Evolutionary conservation across 2,113 vertebrate species (phyloP).

Genomic region (Gymnobelideus leadbeateri): DNA sequence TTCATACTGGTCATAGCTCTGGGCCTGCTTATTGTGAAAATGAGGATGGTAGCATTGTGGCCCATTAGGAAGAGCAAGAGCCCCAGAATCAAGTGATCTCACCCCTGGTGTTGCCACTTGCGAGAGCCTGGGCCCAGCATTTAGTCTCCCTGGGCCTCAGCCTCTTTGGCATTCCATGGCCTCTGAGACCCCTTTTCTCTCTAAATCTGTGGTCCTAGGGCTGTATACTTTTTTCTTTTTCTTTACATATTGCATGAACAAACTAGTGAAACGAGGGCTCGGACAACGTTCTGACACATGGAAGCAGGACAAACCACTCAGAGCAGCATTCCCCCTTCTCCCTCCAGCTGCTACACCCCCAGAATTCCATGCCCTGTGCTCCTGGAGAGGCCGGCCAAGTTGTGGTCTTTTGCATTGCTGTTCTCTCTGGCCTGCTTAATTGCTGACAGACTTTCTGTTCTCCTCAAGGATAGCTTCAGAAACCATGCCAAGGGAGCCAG

Average conservation of each 20-base stretch:
- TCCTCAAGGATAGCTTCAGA: slow-evolving; percentile 76
- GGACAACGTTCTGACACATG: slow-evolving; percentile 45
- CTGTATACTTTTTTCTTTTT: neutral
- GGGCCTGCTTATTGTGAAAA: neutral
- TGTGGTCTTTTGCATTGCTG: slow-evolving; percentile 69
- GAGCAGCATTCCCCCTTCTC: neutral
- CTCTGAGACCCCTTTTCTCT: neutral
- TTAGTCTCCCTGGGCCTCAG: neutral
- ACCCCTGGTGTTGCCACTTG: neutral
- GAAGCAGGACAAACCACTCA: neutral
- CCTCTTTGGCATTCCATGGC: neutral
- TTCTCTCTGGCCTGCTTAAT: slow-evolving; percentile 80
- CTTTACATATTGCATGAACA: slow-evolving; percentile 12
- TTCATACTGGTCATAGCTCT: neutral
- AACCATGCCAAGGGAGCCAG: slow-evolving; percentile 79
- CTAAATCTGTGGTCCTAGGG: neutral
- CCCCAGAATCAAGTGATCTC: neutral
- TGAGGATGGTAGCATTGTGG: neutral
- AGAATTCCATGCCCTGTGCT: slow-evolving; percentile 46
- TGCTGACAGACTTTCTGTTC: slow-evolving; percentile 77
- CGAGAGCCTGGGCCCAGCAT: neutral
- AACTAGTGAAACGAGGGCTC: slow-evolving; percentile 46
- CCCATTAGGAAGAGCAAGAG: neutral
- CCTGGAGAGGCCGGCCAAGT: slow-evolving; percentile 68
- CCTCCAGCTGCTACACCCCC: slow-evolving; percentile 1